A percentile compares a stretch with the other conserved stretches of the same genome.
Conservation (phyloP, 1,140 invertebrate species). For the Cephus cinctus region DNA sequence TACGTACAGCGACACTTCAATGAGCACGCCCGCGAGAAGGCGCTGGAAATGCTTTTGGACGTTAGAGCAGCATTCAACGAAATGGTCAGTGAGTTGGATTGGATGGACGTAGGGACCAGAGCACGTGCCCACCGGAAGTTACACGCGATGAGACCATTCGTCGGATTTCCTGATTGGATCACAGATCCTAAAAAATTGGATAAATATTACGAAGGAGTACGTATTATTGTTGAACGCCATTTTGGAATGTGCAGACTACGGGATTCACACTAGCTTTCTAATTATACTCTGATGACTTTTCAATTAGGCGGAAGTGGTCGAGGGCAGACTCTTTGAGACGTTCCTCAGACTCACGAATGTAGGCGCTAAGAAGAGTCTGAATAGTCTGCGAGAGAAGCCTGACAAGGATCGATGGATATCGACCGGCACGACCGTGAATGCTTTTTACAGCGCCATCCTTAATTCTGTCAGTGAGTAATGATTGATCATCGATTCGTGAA, state of each 20-base stretch:
- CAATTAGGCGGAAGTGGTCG: conserved; percentile 61
- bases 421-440: conserved; percentile 70
- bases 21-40: conserved; percentile 65
- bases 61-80: conserved; percentile 72
- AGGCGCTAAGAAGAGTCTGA: conserved; percentile 61
- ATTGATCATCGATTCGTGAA: conserved; percentile 8
- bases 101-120: conserved; percentile 77
- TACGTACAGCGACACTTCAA: conserved; percentile 74
- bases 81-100: conserved; percentile 66
- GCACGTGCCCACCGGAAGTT: conserved; percentile 63
- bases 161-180: conserved; percentile 74
- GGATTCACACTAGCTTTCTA: too few species aligned
- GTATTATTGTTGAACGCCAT: conserved; percentile 2
- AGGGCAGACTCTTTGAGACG: conserved; percentile 62
- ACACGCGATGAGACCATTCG: conserved; percentile 66
- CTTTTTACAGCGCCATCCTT: conserved; percentile 76
- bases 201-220: conserved; percentile 61
- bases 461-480: conserved; percentile 76
- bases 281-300: too few species aligned
- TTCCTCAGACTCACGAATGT: conserved; percentile 62
- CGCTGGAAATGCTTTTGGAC: conserved; percentile 74
- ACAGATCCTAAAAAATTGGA: conserved; percentile 57
- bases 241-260: not conserved
- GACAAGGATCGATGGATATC: conserved; percentile 70
- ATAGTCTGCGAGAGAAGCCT: conserved; percentile 62